A percentile compares a stretch with the other conserved stretches of the same genome.
These are phyloP conservation scores for Napeogenes sylphis DNA, from an alignment of 2,888 invertebrate genomes.

Conservation along the genomic window DNA sequence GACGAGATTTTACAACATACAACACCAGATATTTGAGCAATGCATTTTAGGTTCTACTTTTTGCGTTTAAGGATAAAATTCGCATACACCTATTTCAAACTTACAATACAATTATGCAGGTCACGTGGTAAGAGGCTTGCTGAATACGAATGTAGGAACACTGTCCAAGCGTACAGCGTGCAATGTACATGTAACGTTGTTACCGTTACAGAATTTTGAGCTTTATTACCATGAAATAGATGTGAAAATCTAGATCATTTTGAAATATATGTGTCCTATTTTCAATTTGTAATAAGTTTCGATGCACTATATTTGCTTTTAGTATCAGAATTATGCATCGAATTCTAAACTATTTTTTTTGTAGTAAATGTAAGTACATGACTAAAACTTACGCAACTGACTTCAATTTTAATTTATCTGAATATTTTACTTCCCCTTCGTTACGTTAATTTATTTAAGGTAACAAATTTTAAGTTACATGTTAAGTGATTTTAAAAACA, in stretches of 20 bases:
- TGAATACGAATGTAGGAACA: conserved; percentile 36
- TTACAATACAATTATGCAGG: conserved; percentile 35
- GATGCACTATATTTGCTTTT: conserved; percentile 23
- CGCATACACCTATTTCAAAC: conserved; percentile 5
- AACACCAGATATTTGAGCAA: conserved; percentile 12
- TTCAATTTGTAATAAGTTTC: conserved; percentile 14
- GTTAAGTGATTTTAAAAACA: too few species aligned
- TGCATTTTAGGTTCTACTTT: conserved; percentile 4
- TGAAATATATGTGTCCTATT: too few species aligned
- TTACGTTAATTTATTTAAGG: too few species aligned
- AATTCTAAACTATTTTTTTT: conserved; percentile 16
- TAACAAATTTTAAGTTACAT: too few species aligned
- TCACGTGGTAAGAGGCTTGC: conserved; percentile 36
- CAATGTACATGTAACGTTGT: conserved; percentile 20
- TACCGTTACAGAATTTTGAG: conserved; percentile 9
- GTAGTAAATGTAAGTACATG: too few species aligned
- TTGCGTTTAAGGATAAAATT: conserved; percentile 5
- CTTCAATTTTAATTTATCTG: too few species aligned
- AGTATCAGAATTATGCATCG: conserved; percentile 14
- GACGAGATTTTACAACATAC: conserved; percentile 20
- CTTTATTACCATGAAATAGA: conserved; percentile 2
- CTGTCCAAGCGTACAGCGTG: conserved; percentile 20
- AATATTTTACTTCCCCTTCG: too few species aligned
- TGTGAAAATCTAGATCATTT: too few species aligned
- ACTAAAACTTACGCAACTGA: background rate